Evolutionary conservation across 2,888 invertebrate species (phyloP), one percentile per base, ranked within the genome.

Genomic region (Andrena dorsata): DNA sequence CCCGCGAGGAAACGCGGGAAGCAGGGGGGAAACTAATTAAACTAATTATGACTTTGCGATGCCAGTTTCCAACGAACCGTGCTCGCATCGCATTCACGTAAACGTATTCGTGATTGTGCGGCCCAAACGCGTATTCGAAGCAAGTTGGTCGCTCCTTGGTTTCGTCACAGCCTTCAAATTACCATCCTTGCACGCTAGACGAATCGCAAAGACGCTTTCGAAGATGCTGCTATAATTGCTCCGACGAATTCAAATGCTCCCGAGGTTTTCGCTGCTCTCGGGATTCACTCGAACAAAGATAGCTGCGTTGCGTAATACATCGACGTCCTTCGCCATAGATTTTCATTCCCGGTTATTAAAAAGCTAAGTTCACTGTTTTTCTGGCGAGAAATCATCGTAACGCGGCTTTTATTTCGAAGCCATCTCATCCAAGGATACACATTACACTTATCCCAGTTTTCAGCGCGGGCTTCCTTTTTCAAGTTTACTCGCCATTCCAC

Each of bases 1-100:
- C 16, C 2, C n/a, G 10, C 16, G 4, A 68, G 35, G 30, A 51
- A 13, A 35, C 32, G 64, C 20, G 30, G 51, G 47, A 26, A 58
- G 41, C 63, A 35, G 61, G 28, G 79, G 81, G 82, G 68, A 71
- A 83, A 86, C 86, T 90, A 88, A 91, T 91, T 90, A 91, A 89
- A 90, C 89, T 90, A 90, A 91, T 91, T 88, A 90, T 84, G 84
- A 87, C 73, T 82, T 86, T 85, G 83, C 86, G 86, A 90, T 89
- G 89, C 90, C 87, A 89, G 86, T 89, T 89, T 87, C 84, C 85
- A 80, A 71, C 79, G 80, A 49, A 35, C 20, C 8, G 23, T n/a
- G 32, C 20, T 32, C 26, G 72, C 60, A 10, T 10, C 47, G 1
- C 41, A 30, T 73, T 30, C 41, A 7, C 28, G 56, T 56, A 8